Conservation (phyloP, 2,113 vertebrate genomes). For the Ursus arctos region DNA sequence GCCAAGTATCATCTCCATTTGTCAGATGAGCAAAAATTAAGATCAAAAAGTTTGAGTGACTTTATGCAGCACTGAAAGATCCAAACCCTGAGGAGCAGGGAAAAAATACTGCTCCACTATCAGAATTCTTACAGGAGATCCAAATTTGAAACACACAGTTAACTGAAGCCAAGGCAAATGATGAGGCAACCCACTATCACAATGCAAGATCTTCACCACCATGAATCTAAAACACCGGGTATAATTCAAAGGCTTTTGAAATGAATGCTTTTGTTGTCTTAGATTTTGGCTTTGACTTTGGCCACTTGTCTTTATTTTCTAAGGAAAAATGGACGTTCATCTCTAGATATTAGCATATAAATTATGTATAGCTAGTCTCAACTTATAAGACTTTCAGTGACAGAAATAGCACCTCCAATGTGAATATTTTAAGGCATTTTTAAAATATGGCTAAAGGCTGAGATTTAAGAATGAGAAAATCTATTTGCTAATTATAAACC, state of each 20-base stretch:
- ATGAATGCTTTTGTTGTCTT: neutral
- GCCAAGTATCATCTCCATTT: neutral
- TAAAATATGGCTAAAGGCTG: constrained; percentile 33
- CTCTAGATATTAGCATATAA: constrained; percentile 34
- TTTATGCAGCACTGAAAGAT: neutral
- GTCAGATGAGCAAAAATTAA: neutral
- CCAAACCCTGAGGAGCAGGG: neutral
- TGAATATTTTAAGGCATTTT: constrained; percentile 31
- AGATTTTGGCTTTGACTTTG: neutral
- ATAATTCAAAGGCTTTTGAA: constrained; percentile 25
- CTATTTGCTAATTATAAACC: constrained; percentile 44
- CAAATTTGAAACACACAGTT: neutral
- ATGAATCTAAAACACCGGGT: neutral
- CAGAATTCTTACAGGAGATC: neutral
- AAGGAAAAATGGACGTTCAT: constrained; percentile 8
- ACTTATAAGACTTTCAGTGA: neutral
- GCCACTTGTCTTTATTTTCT: neutral
- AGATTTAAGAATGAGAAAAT: constrained; percentile 49
- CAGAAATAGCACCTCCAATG: neutral
- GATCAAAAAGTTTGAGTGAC: neutral
- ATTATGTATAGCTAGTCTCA: neutral
- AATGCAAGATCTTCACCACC: neutral
- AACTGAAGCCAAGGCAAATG: constrained; percentile 15
- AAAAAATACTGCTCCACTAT: neutral
- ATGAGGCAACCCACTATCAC: neutral